Conservation (phyloP, 2,888 invertebrate species). For the Caenorhabditis wallacei region DNA sequence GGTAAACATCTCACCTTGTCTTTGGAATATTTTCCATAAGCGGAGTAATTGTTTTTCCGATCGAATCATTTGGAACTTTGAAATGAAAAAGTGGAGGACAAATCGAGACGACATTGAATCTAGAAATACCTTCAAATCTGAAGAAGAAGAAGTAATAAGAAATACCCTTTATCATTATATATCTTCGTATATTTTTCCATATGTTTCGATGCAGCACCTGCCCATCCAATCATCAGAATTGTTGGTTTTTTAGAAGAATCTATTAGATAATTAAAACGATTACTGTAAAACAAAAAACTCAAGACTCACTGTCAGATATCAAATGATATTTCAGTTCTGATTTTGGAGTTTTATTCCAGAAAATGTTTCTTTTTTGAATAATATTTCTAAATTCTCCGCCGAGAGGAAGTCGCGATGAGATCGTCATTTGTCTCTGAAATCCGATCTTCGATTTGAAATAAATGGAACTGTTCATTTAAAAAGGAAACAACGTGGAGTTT, state of each 20-base stretch:
- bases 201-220: constrained; percentile 69
- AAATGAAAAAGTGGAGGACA: constrained; percentile 63
- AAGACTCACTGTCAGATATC: neutral
- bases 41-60: constrained; percentile 50
- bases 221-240: constrained; percentile 71
- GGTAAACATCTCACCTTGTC: constrained; percentile 50
- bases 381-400: neutral
- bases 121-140: constrained; percentile 3
- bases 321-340: constrained; percentile 3
- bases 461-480: neutral
- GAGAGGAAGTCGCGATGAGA: neutral
- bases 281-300: neutral
- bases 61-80: constrained; percentile 62
- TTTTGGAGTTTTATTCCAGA: constrained; percentile 4
- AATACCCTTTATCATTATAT: constrained; percentile 68
- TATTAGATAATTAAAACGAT: too few species aligned
- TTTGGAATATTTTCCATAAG: constrained; percentile 38
- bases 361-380: neutral
- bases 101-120: constrained; percentile 57
- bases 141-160: neutral
- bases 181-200: constrained; percentile 71
- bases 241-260: constrained; percentile 56
- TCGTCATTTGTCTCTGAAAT: neutral
- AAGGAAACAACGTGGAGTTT: neutral
- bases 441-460: too few species aligned